Base-by-base conservation (phyloP, 2,888 invertebrate genomes). In the Philaethria dido region DNA sequence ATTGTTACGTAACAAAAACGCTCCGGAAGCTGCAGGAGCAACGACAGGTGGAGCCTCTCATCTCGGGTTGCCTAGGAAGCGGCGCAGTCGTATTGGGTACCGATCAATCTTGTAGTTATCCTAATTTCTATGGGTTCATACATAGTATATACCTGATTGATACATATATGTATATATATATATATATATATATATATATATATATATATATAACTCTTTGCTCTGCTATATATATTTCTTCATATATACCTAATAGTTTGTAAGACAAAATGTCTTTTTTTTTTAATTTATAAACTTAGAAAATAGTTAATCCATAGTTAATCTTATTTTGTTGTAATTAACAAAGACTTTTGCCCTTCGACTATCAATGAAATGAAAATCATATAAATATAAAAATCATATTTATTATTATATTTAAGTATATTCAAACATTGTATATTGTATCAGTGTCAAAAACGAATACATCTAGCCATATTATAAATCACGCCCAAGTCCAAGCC, bases 71-170 rank as follows among this genome's bases (percentile, higher is more conserved):
- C 75, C 77, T 77, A 78, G 79, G 79, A 66, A 73, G 87, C 81
- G 73, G 84, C 92, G 90, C 92, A 90, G 75, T 82, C 91, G 92
- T 81, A 62, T n/a, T 68, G 25, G 22, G 39, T 61, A 68, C 69
- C 68, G 75, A 80, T 81, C 77, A 69, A 78, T 73, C 52, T 55
- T 44, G 36, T 22, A n/a, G 9, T 14, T 39, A 57, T 57, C 22
- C 3, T 11, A 52, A 52, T 52, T 16, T 29, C 25, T 50, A 50
- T 11, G 11, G 16, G n/a, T 29, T 14, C 6, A 50, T n/a, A 25
- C 9, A n/a, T 48, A 25, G 14, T 50, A n/a, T n/a, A n/a, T n/a
- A n/a, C n/a, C n/a, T 33, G 8, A 8, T 33, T 1, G 39, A 11
- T 39, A 39, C 13, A 39, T 39, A 39, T 13, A n/a, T n/a, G n/a